Evolutionary conservation across 2,113 vertebrate genomes (phyloP).

Genomic region (Phrynosoma platyrhinos): DNA sequence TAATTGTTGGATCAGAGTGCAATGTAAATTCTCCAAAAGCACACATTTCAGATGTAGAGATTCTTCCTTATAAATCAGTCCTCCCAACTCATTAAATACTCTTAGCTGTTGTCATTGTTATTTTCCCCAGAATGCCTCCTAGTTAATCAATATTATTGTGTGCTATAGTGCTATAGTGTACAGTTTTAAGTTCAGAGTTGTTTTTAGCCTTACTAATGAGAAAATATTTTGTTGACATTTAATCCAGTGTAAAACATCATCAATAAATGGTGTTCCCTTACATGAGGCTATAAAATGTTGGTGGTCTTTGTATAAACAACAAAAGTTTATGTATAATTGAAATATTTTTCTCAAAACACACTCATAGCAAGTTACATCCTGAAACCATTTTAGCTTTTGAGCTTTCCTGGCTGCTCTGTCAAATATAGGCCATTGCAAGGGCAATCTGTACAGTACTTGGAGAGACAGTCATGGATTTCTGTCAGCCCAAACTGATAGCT

Average conservation of each 20-base stretch:
- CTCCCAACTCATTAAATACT: constrained; percentile 44
- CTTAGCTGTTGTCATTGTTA: constrained; percentile 17
- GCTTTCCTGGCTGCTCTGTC: not conserved
- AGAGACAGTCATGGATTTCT: not conserved
- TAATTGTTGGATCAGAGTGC: constrained; percentile 30
- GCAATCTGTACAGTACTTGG: not conserved
- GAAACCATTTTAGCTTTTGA: not conserved
- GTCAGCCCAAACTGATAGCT: not conserved
- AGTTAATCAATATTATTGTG: constrained; percentile 48
- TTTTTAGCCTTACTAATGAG: constrained; percentile 22
- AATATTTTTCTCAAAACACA: not conserved
- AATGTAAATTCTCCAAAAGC: constrained; percentile 39
- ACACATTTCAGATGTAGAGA: constrained; percentile 48
- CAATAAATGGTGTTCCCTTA: constrained; percentile 28
- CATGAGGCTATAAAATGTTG: constrained; percentile 14
- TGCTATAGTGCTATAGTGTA: constrained; percentile 7
- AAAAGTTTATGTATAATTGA: constrained; percentile 7
- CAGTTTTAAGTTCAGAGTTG: constrained; percentile 24
- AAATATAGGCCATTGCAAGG: not conserved
- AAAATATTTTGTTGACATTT: constrained; percentile 41
- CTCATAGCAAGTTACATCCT: not conserved
- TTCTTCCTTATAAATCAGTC: constrained; percentile 50
- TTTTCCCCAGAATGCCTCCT: constrained; percentile 47
- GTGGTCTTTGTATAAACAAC: constrained; percentile 21
- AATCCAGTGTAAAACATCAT: constrained; percentile 43